Evolutionary conservation across 2,888 invertebrate species (phyloP), one percentile per base, ranked within the genome.

Genomic region (Dasypogon diadema): DNA sequence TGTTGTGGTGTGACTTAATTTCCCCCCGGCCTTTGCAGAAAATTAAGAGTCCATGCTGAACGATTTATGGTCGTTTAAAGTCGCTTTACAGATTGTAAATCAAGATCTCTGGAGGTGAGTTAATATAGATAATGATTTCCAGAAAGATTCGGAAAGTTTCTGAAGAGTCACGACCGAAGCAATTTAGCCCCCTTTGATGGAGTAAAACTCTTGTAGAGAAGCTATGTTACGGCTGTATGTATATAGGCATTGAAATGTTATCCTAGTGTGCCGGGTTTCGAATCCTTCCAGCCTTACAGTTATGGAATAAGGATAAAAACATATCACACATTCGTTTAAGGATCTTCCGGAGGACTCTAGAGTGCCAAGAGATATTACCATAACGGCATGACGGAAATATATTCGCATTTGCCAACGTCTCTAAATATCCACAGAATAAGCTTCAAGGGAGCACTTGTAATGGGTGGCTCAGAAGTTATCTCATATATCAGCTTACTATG

Each of bases 331-430:
- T 70, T 70, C 70, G 70, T 54, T 70, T 70, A 34, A 54, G 37
- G 70, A 37, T 70, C 70, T 70, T 54, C 70, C 54, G 18, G 54
- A 51, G 48, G 54, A 48, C 70, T 70, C 30, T 10, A 54, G 54
- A 70, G 70, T 70, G 70, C 54, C 70, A 70, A 34, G 70, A 70
- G 70, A 70, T 70, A 70, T 70, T 70, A 70, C 70, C 70, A 70
- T 70, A 70, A 70, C 70, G 70, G 18, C 70, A 30, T 70, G 70
- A 34, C 70, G 70, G 51, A 70, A 70, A 70, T 70, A 70, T 70
- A 70, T 70, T 70, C 70, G 34, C 70, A 70, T 70, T 70, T 70
- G 70, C 70, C 70, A 70, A 18, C 51, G 70, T 70, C 70, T 70
- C 34, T 70, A 70, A 70, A 54, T 54, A 70, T 70, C 70, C 70